These are phyloP conservation scores for Myopa testacea DNA, from an alignment of 2,888 invertebrate genomes.

Conservation along the genomic window DNA sequence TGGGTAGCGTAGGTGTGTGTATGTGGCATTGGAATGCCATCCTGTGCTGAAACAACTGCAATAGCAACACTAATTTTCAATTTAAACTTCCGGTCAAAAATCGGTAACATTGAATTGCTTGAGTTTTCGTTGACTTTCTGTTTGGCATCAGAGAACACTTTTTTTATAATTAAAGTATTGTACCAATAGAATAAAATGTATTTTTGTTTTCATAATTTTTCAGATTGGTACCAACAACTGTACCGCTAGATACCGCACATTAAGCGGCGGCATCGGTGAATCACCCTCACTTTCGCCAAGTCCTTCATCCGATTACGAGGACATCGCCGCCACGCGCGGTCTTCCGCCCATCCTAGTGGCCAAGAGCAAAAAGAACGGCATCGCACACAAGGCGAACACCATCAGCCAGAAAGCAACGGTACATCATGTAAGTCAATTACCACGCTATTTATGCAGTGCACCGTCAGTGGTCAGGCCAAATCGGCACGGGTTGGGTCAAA, in stretches of 20 bases:
- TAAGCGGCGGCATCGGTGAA: slow-evolving; percentile 73
- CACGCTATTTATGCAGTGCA: slow-evolving; percentile 38
- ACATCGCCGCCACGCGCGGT: slow-evolving; percentile 72
- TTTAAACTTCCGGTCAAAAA: too few species aligned
- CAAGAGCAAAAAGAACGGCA: slow-evolving; percentile 67
- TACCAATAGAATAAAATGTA: too few species aligned
- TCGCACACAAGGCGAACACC: slow-evolving; percentile 67
- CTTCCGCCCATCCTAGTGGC: slow-evolving; percentile 62
- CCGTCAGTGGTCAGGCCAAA: not conserved
- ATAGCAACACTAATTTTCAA: not conserved
- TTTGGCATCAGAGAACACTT: too few species aligned
- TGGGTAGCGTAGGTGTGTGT: not conserved
- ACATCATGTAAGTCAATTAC: slow-evolving; percentile 74
- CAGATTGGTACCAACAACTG: slow-evolving; percentile 69
- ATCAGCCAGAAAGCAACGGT: slow-evolving; percentile 75
- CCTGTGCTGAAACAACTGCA: slow-evolving; percentile 1
- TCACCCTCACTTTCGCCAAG: slow-evolving; percentile 72
- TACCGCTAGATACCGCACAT: slow-evolving; percentile 68
- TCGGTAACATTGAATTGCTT: too few species aligned
- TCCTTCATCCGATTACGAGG: slow-evolving; percentile 78
- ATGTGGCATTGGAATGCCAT: not conserved
- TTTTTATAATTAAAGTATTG: too few species aligned
- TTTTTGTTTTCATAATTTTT: slow-evolving; percentile 17
- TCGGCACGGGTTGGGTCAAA: too few species aligned
- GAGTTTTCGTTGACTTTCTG: too few species aligned